Evolutionary conservation across 2,113 vertebrate genomes (phyloP).

Genomic region (Sorex araneus): DNA sequence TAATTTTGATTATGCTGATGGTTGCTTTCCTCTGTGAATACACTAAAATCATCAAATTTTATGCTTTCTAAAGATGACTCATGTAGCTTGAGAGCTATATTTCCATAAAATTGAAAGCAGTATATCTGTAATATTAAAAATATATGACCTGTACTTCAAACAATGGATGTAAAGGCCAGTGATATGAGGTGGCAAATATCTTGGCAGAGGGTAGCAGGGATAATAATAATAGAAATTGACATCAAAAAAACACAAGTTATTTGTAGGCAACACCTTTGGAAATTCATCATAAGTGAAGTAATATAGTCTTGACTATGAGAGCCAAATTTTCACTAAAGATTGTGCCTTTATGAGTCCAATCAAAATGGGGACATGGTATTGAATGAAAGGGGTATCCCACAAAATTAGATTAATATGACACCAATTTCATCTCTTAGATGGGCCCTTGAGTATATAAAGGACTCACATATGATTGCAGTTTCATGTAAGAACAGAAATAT

Average conservation of each 20-base stretch:
- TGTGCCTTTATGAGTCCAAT: too few relatives aligned
- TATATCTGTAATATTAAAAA: too few relatives aligned
- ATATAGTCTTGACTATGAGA: neutral
- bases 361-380: too few relatives aligned
- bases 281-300: neutral
- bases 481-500: neutral
- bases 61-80: too few relatives aligned
- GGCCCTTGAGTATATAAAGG: rapidly evolving
- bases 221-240: neutral
- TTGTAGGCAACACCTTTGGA: neutral
- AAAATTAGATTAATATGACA: too few relatives aligned
- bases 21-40: too few relatives aligned
- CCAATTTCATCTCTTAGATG: neutral
- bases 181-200: too few relatives aligned
- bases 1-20: too few relatives aligned
- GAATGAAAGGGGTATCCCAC: too few relatives aligned
- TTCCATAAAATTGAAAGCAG: too few relatives aligned
- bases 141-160: neutral
- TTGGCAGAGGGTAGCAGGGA: neutral
- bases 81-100: too few relatives aligned
- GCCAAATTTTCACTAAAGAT: neutral
- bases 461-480: neutral
- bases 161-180: neutral
- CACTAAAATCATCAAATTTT: too few relatives aligned
- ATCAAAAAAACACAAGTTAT: neutral